Evolutionary conservation across 2,797 vertebrate species (phyloP).

Genomic region (Cottoperca gobio): DNA sequence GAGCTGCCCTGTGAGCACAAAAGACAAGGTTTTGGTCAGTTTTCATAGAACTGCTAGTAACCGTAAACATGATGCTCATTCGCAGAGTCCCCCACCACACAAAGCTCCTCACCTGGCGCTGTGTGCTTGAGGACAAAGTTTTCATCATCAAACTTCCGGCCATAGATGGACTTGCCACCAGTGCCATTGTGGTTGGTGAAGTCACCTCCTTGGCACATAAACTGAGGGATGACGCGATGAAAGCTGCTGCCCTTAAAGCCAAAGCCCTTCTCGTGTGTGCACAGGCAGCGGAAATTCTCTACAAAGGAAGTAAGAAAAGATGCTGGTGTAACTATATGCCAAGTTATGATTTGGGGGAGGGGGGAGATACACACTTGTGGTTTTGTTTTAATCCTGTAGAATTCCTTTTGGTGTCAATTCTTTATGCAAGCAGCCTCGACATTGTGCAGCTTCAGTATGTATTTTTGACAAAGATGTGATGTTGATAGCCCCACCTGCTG

Average conservation of each 20-base stretch:
- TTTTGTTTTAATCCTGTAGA: neutral
- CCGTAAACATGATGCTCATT: neutral
- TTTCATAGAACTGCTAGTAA: neutral
- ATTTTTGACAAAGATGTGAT: neutral
- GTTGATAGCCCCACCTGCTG: slow-evolving; percentile 84
- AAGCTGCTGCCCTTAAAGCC: slow-evolving; percentile 98
- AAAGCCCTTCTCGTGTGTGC: slow-evolving; percentile 96
- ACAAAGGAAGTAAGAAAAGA: neutral
- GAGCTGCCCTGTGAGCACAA: slow-evolving; percentile 84
- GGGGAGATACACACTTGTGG: neutral
- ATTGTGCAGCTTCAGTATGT: neutral
- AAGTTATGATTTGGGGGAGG: too few species aligned
- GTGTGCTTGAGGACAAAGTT: slow-evolving; percentile 99
- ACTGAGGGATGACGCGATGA: slow-evolving; percentile 97
- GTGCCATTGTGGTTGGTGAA: slow-evolving; percentile 99
- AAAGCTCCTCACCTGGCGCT: slow-evolving; percentile 85
- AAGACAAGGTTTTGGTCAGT: slow-evolving; percentile 10
- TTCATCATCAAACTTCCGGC: slow-evolving; percentile 97
- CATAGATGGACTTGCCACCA: slow-evolving; percentile 97
- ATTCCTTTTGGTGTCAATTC: neutral
- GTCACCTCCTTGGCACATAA: slow-evolving; percentile 98
- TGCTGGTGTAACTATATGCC: neutral
- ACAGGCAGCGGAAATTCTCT: slow-evolving; percentile 99
- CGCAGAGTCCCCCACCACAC: neutral
- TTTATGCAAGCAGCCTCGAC: neutral